These are phyloP conservation scores for cat (Felis catus) DNA, from an alignment of 2,113 vertebrate genomes.

Conservation along the genomic window F.catus_Fca126_mat1.0 CM031425.1:57521001-57521500, in stretches of 20 bases:
- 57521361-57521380: background rate
- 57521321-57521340: background rate
- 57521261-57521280: background rate
- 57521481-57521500: background rate
- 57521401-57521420: fast-evolving
- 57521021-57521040: no score
- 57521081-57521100: fast-evolving
- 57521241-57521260: background rate
- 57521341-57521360: background rate
- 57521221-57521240: background rate
- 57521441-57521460: fast-evolving
- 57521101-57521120: background rate
- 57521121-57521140: background rate
- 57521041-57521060: fast-evolving
- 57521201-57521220: background rate
- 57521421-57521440: background rate
- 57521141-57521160: background rate
- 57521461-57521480: fast-evolving
- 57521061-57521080: background rate
- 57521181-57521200: background rate
- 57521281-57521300: background rate
- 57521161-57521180: background rate
- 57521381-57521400: fast-evolving
- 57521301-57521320: background rate
- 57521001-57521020: background rate